Evolutionary conservation across 2,888 invertebrate species (phyloP), one percentile per base, ranked within the genome.

Genomic region (Carpatolechia fugitivella): DNA sequence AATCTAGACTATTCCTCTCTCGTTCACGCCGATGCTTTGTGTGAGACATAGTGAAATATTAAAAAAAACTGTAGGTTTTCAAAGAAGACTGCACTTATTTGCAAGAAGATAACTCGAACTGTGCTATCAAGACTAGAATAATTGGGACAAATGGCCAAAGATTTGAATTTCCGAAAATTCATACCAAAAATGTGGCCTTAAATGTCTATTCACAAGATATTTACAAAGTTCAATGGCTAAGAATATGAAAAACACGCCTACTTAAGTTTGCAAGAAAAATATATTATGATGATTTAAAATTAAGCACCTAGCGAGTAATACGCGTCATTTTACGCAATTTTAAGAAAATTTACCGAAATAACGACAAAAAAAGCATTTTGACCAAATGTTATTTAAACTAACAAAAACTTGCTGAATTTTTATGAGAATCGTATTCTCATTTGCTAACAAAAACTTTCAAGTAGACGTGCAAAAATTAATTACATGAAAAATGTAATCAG

Each of bases 221-320:
- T 81, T 88, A 88, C 87, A 87, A 78, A 73, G 74, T 77, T 78
- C 73, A 78, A 81, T 80, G 78, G 74, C 72, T 73, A 71, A 74
- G 71, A 63, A 74, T 72, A 65, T 62, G 65, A 63, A 64, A 6
- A 62, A 64, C 59, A 50, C 50, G 50, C 24, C 50, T 50, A 38
- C 50, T 38, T 38, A 24, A 38, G 38, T 50, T 47, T 47, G 31
- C 30, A 47, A 13, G 3, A 44, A 40, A 24, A 18, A 20, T 18
- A 7, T 41, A 18, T 14, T 24, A 8, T 41, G 13, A 20, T 41
- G 18, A 38, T 8, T 5, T 16, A 14, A 38, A 38, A 8, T 36
- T 16, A 14, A 8, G 16, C 6, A 38, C 20, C 18, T 16, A 10
- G 11, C 16, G 20, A 41, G 41, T n/a, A n/a, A n/a, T n/a, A n/a